Evolutionary conservation across 1,140 invertebrate species (phyloP).

Genomic region (Metopolophium dirhodum): DNA sequence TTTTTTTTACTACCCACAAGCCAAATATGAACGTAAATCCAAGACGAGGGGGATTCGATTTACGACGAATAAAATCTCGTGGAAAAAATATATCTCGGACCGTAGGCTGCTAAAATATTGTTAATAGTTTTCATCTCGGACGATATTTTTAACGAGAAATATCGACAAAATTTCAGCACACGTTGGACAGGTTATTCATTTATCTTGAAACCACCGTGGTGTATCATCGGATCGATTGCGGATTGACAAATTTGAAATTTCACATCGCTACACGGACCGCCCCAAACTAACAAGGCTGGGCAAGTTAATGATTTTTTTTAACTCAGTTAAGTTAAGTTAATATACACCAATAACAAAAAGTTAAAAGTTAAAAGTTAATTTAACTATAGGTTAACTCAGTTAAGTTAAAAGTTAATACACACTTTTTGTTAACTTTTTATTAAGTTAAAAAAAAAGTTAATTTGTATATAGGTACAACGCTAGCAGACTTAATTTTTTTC

Average conservation of each 20-base stretch:
- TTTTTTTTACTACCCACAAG: constrained; percentile 16
- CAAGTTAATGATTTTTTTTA: no score
- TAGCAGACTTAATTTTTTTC: no score
- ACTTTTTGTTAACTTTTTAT: no score
- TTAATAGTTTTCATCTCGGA: constrained; percentile 6
- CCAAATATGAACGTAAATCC: constrained; percentile 17
- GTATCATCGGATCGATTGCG: background rate
- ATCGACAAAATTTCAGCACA: background rate
- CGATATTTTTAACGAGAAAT: background rate
- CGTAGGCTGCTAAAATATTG: background rate
- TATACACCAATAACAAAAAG: no score
- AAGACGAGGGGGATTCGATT: background rate
- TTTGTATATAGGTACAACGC: no score
- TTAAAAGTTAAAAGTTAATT: no score
- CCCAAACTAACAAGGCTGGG: no score
- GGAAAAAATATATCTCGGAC: background rate
- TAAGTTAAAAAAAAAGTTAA: no score
- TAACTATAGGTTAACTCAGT: no score
- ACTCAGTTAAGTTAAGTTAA: no score
- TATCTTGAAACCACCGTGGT: background rate
- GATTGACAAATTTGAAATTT: background rate
- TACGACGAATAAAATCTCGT: constrained; percentile 21
- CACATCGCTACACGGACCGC: no score
- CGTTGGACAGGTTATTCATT: background rate
- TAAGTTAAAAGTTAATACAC: no score